phyloP scores from a whole-genome alignment of 53 echinoderm and acorn worm species.

The Luidia sarsii region DNA sequence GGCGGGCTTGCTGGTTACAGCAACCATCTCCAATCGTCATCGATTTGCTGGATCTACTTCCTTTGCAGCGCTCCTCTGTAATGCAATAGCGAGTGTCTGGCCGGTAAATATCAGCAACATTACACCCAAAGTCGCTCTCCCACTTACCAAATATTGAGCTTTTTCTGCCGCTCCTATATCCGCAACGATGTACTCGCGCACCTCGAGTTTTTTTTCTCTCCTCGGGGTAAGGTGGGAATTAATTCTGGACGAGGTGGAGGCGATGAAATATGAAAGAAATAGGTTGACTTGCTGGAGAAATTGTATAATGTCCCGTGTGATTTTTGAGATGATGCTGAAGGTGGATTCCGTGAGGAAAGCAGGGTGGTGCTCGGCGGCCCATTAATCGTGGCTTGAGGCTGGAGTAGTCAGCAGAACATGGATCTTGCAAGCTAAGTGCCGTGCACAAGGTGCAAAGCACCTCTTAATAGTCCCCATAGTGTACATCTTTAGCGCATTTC shows the following conservation, averaged over 20 bases:
- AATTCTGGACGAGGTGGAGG: not conserved
- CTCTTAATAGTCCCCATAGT: too few relatives aligned
- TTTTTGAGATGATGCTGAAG: not conserved
- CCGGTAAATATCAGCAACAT: slow-evolving; percentile 11
- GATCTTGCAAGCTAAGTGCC: too few relatives aligned
- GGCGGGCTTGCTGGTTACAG: too few relatives aligned
- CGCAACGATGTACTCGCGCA: too few relatives aligned
- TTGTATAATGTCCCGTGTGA: not conserved
- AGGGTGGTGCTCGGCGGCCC: not conserved
- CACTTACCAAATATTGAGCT: slow-evolving; percentile 33
- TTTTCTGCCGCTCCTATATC: not conserved
- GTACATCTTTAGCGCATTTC: too few relatives aligned
- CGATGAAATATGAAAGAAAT: not conserved
- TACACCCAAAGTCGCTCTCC: slow-evolving; percentile 38
- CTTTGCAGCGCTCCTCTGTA: not conserved
- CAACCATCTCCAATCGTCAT: slow-evolving; percentile 10
- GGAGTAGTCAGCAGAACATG: too few relatives aligned
- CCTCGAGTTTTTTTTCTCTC: too few relatives aligned
- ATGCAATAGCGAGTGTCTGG: slow-evolving; percentile 33
- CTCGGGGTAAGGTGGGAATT: slow-evolving; percentile 24
- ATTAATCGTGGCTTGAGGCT: not conserved
- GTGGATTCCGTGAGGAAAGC: not conserved
- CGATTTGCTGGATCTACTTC: slow-evolving; percentile 27
- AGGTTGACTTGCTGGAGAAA: too few relatives aligned
- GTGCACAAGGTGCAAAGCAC: too few relatives aligned